phyloP scores from a whole-genome alignment of 2,797 vertebrate genomes.

The Myotis pilosus region DNA sequence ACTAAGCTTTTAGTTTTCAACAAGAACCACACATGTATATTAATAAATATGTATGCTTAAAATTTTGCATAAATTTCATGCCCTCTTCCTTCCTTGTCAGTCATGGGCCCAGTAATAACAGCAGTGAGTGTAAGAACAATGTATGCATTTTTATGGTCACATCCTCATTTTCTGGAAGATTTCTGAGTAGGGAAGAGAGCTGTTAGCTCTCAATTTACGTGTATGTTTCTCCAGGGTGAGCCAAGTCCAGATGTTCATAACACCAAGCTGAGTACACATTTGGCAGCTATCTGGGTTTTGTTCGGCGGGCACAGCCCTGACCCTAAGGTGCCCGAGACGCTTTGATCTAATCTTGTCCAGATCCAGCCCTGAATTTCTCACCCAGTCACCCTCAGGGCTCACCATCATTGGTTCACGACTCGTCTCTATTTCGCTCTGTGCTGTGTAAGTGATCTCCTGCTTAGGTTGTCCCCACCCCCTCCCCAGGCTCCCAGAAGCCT shows the following conservation, averaged over 20 bases:
- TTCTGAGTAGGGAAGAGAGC: conserved; percentile 47
- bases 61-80: conserved; percentile 30
- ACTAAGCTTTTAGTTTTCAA: background rate
- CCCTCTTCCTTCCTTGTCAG: conserved; percentile 31
- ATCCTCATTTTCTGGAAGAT: conserved; percentile 55
- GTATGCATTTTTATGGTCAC: conserved; percentile 9
- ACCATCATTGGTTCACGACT: background rate
- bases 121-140: background rate
- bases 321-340: background rate
- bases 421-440: background rate
- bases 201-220: conserved; percentile 44
- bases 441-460: background rate
- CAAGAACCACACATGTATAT: background rate
- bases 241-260: conserved; percentile 35
- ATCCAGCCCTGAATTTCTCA: background rate
- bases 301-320: background rate
- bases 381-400: background rate
- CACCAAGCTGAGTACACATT: conserved; percentile 29
- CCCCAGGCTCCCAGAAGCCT: background rate
- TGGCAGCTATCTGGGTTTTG: conserved; percentile 46
- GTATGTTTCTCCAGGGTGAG: conserved; percentile 47
- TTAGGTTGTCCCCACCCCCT: background rate
- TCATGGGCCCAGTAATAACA: conserved; percentile 36
- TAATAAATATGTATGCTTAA: conserved; percentile 55
- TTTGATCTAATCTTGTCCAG: background rate